Conservation (phyloP, 2,888 invertebrate genomes). For the Drosophila flavopinicola region DNA sequence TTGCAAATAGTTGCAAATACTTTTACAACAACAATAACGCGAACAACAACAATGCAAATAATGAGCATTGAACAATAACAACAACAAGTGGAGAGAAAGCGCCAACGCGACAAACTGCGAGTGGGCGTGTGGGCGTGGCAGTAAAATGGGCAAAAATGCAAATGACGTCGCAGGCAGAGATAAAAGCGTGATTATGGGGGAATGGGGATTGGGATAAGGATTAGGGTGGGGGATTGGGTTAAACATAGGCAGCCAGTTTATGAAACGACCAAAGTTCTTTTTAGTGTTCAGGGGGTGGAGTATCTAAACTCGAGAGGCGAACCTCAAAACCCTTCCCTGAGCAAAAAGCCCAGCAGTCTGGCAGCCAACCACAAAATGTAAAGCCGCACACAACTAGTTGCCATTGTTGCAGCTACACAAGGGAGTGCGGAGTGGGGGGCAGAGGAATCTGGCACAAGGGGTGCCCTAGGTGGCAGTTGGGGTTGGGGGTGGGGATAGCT, state of each 20-base stretch:
- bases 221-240: constrained; percentile 5
- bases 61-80: constrained; percentile 69
- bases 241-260: constrained; percentile 26
- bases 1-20: constrained; percentile 67
- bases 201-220: no score
- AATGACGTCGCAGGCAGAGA: constrained; percentile 28
- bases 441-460: neutral
- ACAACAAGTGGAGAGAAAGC: constrained; percentile 15
- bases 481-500: neutral
- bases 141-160: constrained; percentile 33
- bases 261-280: constrained; percentile 31
- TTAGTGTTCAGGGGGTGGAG: neutral
- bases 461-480: neutral
- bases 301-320: constrained; percentile 16
- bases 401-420: constrained; percentile 30
- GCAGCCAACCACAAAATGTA: constrained; percentile 44
- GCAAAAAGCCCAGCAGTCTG: constrained; percentile 7
- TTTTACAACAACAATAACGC: constrained; percentile 25
- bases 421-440: no score
- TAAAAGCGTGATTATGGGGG: constrained; percentile 39
- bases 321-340: neutral
- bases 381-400: constrained; percentile 24
- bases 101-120: constrained; percentile 23
- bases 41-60: constrained; percentile 48
- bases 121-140: constrained; percentile 45